phyloP scores from a whole-genome alignment of 2,113 vertebrate species.

The Fukomys damarensis region DNA sequence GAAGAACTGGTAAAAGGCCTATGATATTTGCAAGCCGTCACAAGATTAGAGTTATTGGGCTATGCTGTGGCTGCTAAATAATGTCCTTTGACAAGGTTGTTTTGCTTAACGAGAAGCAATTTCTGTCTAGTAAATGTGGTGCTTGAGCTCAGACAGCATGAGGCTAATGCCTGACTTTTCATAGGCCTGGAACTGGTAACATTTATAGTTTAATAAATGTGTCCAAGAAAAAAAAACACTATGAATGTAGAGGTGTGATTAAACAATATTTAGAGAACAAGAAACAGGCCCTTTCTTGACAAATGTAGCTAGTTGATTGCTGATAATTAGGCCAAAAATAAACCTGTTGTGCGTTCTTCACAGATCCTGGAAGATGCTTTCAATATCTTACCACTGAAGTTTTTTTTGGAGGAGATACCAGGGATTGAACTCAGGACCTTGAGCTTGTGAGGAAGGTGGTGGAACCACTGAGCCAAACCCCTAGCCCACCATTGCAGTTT shows the following conservation, averaged over 20 bases:
- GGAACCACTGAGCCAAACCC: too few species aligned
- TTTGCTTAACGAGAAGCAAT: neutral
- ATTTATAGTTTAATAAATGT: slow-evolving; percentile 22
- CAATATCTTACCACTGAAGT: slow-evolving; percentile 17
- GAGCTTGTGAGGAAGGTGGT: too few species aligned
- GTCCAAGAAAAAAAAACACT: neutral
- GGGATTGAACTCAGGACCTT: too few species aligned
- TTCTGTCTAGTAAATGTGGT: neutral
- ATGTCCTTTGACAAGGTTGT: neutral
- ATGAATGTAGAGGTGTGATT: slow-evolving; percentile 1
- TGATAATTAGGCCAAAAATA: slow-evolving; percentile 41
- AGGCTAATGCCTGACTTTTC: neutral
- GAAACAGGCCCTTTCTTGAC: neutral
- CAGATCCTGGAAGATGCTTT: neutral
- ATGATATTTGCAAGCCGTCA: neutral
- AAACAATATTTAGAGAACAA: slow-evolving; percentile 38
- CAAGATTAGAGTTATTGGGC: too few species aligned
- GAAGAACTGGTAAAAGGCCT: neutral
- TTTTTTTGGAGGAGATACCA: too few species aligned
- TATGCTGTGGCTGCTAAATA: neutral
- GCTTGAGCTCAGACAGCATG: neutral
- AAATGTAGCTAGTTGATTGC: slow-evolving; percentile 50
- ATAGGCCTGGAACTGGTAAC: neutral
- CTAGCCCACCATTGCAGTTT: neutral
- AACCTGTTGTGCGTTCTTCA: neutral